A percentile compares a stretch with the other conserved stretches of the same genome.
Conservation (phyloP, 2,797 vertebrate species). For the Prunella strophiata region DNA sequence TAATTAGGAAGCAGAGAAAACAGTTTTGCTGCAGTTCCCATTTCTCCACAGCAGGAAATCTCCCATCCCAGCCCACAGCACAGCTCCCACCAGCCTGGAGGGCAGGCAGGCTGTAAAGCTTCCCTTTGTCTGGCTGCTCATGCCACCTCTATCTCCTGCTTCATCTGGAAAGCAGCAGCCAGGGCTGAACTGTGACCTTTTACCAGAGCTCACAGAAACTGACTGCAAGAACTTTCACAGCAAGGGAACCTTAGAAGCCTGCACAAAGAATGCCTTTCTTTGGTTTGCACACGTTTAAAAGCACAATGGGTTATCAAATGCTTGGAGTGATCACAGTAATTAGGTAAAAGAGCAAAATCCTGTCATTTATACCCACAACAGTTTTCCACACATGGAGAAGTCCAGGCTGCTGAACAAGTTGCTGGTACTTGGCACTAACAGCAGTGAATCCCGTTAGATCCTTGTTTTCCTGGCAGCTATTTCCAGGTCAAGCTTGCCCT, state of each 20-base stretch:
- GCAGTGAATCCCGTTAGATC: not conserved
- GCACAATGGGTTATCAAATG: fast-evolving
- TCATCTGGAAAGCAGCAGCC: not conserved
- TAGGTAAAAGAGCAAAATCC: not conserved
- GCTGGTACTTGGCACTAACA: not conserved
- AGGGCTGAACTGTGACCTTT: not conserved
- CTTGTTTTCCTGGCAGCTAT: not conserved
- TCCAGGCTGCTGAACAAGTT: not conserved
- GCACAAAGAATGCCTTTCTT: not conserved
- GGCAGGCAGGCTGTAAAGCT: not conserved
- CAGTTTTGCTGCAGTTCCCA: not conserved
- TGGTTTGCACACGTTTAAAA: not conserved
- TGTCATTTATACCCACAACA: fast-evolving
- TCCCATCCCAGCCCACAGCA: not conserved
- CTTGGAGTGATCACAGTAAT: not conserved
- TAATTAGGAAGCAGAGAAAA: conserved; percentile 48
- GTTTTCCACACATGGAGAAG: not conserved
- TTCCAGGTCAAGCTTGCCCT: not conserved
- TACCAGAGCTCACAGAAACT: not conserved
- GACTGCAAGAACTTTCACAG: not conserved
- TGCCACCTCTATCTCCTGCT: not conserved
- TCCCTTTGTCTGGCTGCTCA: not conserved
- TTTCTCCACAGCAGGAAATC: conserved; percentile 43
- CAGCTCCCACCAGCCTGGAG: not conserved
- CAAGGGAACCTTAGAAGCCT: not conserved